A percentile compares a stretch with the other conserved stretches of the same genome.
Evolutionary conservation across 1,140 invertebrate genomes (phyloP).

Genomic region (Brachystomella parvula): DNA sequence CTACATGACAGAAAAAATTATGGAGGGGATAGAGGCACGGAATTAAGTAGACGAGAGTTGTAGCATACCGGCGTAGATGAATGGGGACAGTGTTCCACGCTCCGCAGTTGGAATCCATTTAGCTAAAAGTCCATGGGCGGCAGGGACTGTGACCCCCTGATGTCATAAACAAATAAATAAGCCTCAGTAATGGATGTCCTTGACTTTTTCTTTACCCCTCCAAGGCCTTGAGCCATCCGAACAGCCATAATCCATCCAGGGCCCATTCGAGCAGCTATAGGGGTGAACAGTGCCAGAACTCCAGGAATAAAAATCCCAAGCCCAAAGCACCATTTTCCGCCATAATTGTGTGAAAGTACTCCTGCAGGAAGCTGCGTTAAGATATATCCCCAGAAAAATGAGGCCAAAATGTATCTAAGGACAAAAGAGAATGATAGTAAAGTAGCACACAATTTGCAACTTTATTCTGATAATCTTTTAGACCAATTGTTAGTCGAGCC

Average conservation of each 20-base stretch:
- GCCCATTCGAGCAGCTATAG: slow-evolving; percentile 22
- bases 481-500: too few relatives aligned
- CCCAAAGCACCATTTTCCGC: slow-evolving; percentile 32
- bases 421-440: too few relatives aligned
- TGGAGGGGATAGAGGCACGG: neutral
- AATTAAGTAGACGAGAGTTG: too few relatives aligned
- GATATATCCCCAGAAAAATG: slow-evolving; percentile 72
- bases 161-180: neutral
- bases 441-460: too few relatives aligned
- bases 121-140: slow-evolving; percentile 37
- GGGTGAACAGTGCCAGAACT: slow-evolving; percentile 26
- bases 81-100: slow-evolving; percentile 38
- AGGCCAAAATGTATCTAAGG: slow-evolving; percentile 69
- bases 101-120: slow-evolving; percentile 42
- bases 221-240: slow-evolving; percentile 69
- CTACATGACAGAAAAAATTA: slow-evolving; percentile 45
- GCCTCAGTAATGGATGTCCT: neutral
- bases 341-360: slow-evolving; percentile 40
- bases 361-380: slow-evolving; percentile 79
- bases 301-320: slow-evolving; percentile 22
- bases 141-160: slow-evolving; percentile 39
- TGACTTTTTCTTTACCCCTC: slow-evolving; percentile 51
- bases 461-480: too few relatives aligned
- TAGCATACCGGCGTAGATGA: slow-evolving; percentile 33
- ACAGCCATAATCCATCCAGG: slow-evolving; percentile 53